phyloP scores from a whole-genome alignment of 2,797 vertebrate species.

The Melanotaenia pygmaea region DNA sequence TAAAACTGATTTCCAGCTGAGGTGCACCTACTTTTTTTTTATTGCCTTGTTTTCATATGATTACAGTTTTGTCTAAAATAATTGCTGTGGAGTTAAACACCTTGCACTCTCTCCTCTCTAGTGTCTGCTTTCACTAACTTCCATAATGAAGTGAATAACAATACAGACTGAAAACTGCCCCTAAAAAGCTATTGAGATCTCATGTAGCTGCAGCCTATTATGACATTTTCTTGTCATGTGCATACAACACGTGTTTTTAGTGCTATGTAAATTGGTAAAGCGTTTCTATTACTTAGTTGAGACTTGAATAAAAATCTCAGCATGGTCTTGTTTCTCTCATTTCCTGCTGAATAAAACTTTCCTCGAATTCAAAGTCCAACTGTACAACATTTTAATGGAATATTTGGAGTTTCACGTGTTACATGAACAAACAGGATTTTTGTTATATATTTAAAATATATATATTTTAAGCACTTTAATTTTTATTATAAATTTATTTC shows the following conservation, averaged over 20 bases:
- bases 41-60: slow-evolving; percentile 70
- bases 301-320: slow-evolving; percentile 85
- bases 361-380: background rate
- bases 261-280: slow-evolving; percentile 83
- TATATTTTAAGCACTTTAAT: too few relatives aligned
- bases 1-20: slow-evolving; percentile 67
- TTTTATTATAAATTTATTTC: background rate
- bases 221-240: slow-evolving; percentile 69
- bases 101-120: slow-evolving; percentile 62
- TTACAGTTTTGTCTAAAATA: slow-evolving; percentile 70
- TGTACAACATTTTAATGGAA: background rate
- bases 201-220: slow-evolving; percentile 74
- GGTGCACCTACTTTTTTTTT: slow-evolving; percentile 68
- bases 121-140: slow-evolving; percentile 68
- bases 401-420: background rate
- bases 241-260: slow-evolving; percentile 83
- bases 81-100: slow-evolving; percentile 65
- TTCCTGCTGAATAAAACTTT: slow-evolving; percentile 5
- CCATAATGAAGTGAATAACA: slow-evolving; percentile 64
- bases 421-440: background rate
- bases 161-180: slow-evolving; percentile 68
- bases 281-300: slow-evolving; percentile 83
- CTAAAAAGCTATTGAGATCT: slow-evolving; percentile 59
- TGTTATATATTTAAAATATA: background rate
- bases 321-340: slow-evolving; percentile 67